Base-by-base conservation (phyloP, 1,140 invertebrate genomes). In the Microvelia longipes region DNA sequence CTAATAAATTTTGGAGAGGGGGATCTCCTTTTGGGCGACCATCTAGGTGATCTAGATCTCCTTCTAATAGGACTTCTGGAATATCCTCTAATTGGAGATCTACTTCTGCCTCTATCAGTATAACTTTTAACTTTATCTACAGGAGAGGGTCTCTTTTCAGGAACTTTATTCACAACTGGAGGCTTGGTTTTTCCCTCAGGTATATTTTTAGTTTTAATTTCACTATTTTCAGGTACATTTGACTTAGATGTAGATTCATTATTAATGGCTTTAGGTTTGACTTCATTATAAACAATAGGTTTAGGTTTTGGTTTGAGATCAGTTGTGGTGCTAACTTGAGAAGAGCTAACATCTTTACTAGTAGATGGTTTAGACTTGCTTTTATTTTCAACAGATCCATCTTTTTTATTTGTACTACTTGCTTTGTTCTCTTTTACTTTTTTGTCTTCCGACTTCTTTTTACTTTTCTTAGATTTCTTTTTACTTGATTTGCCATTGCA, bases 1-100 rank as follows among this genome's bases (percentile, higher is more conserved):
- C 5, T 13, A 28, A n/a, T 68, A 11, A 13, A 66, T 28, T 66
- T 66, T 26, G 66, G 28, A 13, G 25, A 26, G 2, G 68, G 68
- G 1, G 68, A 50, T 64, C 1, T 63, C 28, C 50, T 69, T 68
- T 68, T 60, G 19, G 1, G 67, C 28, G n/a, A 65, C 63, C 63
- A 24, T 65, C 63, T 65, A 24, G 63, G 63, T 2, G 63, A 65
- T 65, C 26, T 65, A 24, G 63, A 65, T 65, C 26, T 65, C 2
- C 24, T 65, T 24, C 63, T 65, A 2, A 65, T 24, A 65, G 63
- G 63, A 24, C n/a, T 24, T 24, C 63, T 65, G n/a, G 63, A 65
- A 11, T 50, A 50, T 11, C 35, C 35, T 50, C 35, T 50, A 5
- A 50, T 19, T 11, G 35, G 35, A 50, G 35, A 50, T 50, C 19